Conservation (phyloP, 2,888 invertebrate species). For the Drosophila phalerata region DNA sequence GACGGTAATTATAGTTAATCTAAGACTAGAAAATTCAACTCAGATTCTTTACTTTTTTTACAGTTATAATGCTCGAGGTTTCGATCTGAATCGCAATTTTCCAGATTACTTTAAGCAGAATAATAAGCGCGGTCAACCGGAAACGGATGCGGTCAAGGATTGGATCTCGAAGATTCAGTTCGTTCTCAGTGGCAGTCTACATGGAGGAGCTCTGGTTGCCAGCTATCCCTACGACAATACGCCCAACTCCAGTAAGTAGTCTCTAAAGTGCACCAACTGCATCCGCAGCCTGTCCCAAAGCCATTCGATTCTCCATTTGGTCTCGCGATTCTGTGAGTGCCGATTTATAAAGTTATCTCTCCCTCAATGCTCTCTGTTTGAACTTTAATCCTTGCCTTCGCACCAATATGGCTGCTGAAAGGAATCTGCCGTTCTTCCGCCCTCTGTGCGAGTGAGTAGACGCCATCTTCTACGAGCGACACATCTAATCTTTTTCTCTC, state of each 20-base stretch:
- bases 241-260: constrained; percentile 94
- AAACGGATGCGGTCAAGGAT: constrained; percentile 96
- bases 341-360: constrained; percentile 81
- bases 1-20: constrained; percentile 87
- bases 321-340: constrained; percentile 27
- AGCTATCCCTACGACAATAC: constrained; percentile 99
- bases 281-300: neutral
- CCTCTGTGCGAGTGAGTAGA: constrained; percentile 89
- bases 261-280: constrained; percentile 43
- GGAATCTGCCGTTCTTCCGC: constrained; percentile 92
- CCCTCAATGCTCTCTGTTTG: constrained; percentile 58
- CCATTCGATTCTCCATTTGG: neutral
- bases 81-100: constrained; percentile 98
- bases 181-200: constrained; percentile 96
- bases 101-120: constrained; percentile 97
- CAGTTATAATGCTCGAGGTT: constrained; percentile 93
- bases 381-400: constrained; percentile 68
- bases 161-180: constrained; percentile 98
- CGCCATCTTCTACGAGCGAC: constrained; percentile 1
- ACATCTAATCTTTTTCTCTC: constrained; percentile 20
- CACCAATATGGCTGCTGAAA: constrained; percentile 86
- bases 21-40: neutral
- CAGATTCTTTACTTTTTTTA: neutral
- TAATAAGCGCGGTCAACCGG: constrained; percentile 95
- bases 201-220: constrained; percentile 96